Conservation (phyloP, 1,140 invertebrate genomes). For the Drosophila punjabiensis region DNA sequence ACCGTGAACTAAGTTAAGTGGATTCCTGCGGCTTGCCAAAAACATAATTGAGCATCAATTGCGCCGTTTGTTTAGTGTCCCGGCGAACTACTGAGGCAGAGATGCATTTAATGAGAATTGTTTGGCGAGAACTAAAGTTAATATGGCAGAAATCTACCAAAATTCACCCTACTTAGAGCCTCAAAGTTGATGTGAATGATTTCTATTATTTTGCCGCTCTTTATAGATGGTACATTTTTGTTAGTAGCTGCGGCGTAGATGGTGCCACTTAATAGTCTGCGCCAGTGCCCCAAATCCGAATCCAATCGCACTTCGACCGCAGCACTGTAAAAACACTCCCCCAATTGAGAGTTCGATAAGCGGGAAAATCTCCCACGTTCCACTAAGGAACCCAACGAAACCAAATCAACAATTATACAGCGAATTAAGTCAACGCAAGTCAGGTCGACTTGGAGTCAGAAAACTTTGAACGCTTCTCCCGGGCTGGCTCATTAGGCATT, state of each 20-base stretch:
- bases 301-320: not conserved
- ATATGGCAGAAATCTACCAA: not conserved
- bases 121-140: not conserved
- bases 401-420: constrained; percentile 72
- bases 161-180: not conserved
- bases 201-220: not conserved
- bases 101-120: not conserved
- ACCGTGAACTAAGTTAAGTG: constrained; percentile 38
- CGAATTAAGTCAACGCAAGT: constrained; percentile 54
- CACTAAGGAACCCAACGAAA: constrained; percentile 58
- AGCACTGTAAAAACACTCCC: constrained; percentile 4
- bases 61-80: constrained; percentile 39
- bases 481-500: constrained; percentile 62
- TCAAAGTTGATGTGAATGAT: not conserved
- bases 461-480: constrained; percentile 34
- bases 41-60: constrained; percentile 72
- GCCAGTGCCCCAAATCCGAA: not conserved
- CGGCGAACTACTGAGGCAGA: not conserved
- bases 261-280: constrained; percentile 12
- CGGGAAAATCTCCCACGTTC: constrained; percentile 72
- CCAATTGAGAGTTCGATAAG: constrained; percentile 33
- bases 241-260: not conserved
- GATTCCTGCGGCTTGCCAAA: constrained; percentile 33
- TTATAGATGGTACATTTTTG: not conserved
- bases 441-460: constrained; percentile 8